A percentile compares a stretch with the other conserved stretches of the same genome.
Conservation (phyloP, 2,113 vertebrate genomes). For the Forbesichthys papilliferus region DNA sequence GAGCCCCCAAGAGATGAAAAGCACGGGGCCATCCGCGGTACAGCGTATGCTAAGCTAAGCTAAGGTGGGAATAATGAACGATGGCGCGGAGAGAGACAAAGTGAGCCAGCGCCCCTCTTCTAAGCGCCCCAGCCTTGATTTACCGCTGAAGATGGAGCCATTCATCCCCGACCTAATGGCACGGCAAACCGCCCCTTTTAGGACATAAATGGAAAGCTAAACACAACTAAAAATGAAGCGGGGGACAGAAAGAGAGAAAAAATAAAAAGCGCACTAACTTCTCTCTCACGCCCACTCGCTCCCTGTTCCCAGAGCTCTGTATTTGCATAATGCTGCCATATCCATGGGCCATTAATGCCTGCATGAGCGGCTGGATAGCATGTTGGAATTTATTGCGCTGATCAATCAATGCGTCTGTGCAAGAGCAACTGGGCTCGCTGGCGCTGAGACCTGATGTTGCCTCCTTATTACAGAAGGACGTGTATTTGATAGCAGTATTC, state of each 20-base stretch:
- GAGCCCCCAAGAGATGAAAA: background rate
- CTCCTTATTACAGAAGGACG: no score
- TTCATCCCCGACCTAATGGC: slow-evolving; percentile 49
- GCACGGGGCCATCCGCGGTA: background rate
- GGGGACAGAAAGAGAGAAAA: slow-evolving; percentile 19
- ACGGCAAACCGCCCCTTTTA: slow-evolving; percentile 39
- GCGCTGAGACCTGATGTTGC: no score
- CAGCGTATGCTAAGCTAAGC: background rate
- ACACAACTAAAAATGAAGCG: slow-evolving; percentile 48
- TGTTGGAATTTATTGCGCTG: slow-evolving; percentile 56
- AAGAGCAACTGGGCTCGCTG: background rate
- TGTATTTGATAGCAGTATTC: no score
- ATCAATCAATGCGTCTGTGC: slow-evolving; percentile 62
- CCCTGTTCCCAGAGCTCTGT: slow-evolving; percentile 23
- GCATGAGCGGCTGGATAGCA: slow-evolving; percentile 52
- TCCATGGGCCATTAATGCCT: slow-evolving; percentile 62
- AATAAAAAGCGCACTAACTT: slow-evolving; percentile 14
- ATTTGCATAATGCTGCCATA: slow-evolving; percentile 71
- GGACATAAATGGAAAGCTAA: slow-evolving; percentile 44
- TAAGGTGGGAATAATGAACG: background rate
- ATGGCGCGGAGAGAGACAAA: background rate
- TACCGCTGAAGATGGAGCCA: slow-evolving; percentile 4
- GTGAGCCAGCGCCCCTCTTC: background rate
- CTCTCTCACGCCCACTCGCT: slow-evolving; percentile 28
- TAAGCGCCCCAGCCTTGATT: background rate